Base-by-base conservation (phyloP, 2,113 vertebrate species). In the Mustela nigripes region DNA sequence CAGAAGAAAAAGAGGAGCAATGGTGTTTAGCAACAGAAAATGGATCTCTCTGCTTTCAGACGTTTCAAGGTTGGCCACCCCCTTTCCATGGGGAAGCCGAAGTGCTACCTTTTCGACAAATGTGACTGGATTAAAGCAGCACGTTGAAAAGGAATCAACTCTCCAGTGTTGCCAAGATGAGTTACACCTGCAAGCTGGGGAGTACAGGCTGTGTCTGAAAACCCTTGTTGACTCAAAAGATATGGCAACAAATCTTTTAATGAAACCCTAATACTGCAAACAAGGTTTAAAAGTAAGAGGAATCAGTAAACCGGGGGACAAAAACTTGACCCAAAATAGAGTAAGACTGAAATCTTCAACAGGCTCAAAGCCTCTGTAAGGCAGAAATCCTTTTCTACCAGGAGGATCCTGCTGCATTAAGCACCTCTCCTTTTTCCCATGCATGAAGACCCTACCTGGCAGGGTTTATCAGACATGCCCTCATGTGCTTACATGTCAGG, bases 401-500 rank as follows among this genome's bases (percentile, higher is more conserved):
- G 19, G 94, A 93, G 56, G 97, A 96, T 90, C 80, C 71, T 95
- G 94, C 97, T 36, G 90, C 93, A 53, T 98, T 98, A 98, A 98
- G 96, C 78, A 95, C 83, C 94, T 91, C 95, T 98, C 63, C 97
- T 98, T 84, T 96, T 71, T 89, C 96, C 89, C 96, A 95, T 67
- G 96, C 10, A 0, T 63, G 92, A 96, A 98, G 98, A 98, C 94
- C 96, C 63, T 97, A 97, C 88, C 95, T 98, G 98, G 98, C 98
- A 98, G 96, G 94, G 95, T 95, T 98, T 94, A 96, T 97, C 94
- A 95, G 60, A 94, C 81, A 39, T 85, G 69, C 95, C 98, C 98
- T 98, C 96, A 90, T 97, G 97, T 98, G 80, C 95, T 86, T 89
- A 90, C 98, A 96, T 53, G 97, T 69, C 97, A 97, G 97, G 97